Evolutionary conservation across 2,797 vertebrate genomes (phyloP).

Genomic region (Phrynocephalus forsythii): DNA sequence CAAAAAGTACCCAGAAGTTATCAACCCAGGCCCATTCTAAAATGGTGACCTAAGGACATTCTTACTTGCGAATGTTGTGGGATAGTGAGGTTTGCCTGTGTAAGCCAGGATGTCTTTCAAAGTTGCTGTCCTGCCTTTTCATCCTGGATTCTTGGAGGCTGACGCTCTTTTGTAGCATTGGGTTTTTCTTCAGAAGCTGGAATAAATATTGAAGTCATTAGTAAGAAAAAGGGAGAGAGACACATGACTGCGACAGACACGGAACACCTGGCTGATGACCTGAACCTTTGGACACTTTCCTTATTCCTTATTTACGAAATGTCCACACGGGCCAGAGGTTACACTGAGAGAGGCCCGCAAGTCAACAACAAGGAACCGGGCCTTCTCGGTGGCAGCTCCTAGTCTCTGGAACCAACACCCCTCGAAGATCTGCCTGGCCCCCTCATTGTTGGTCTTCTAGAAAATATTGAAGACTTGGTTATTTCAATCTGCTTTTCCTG

Average conservation of each 20-base stretch:
- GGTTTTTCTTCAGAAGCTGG: slow-evolving; percentile 79
- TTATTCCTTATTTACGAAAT: neutral
- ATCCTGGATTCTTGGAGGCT: slow-evolving; percentile 81
- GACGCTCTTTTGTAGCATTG: slow-evolving; percentile 82
- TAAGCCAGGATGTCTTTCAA: slow-evolving; percentile 73
- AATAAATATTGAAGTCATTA: neutral
- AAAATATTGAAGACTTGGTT: too few species aligned
- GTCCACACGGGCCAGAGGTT: neutral
- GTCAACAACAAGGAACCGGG: too few species aligned
- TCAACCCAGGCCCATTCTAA: neutral
- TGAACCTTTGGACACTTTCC: neutral
- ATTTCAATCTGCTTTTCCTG: too few species aligned
- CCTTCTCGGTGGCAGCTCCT: too few species aligned
- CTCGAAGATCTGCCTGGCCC: too few species aligned
- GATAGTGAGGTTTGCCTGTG: slow-evolving; percentile 90
- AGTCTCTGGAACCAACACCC: too few species aligned
- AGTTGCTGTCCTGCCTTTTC: slow-evolving; percentile 65
- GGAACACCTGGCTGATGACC: neutral
- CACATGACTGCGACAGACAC: too few species aligned
- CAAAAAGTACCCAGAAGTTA: neutral
- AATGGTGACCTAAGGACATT: neutral
- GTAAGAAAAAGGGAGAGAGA: neutral
- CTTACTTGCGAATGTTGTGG: slow-evolving; percentile 94
- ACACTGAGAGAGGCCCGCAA: neutral
- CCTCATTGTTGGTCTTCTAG: too few species aligned